phyloP scores from a whole-genome alignment of 2,888 invertebrate genomes.

The Epirrhoe alternata region DNA sequence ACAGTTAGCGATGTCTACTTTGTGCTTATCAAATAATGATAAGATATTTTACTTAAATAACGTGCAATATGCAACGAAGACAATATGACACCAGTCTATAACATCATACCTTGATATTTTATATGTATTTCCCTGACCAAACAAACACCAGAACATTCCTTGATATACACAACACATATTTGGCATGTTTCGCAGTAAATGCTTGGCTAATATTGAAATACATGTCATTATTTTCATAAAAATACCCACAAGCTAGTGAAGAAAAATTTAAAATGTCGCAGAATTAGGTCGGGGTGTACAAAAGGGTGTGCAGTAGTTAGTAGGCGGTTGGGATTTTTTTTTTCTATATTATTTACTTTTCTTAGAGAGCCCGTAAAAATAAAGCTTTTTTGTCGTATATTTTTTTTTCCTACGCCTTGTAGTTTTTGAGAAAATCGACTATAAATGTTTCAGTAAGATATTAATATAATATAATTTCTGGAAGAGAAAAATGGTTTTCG shows the following conservation, averaged over 20 bases:
- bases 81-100: background rate
- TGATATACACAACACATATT: conserved; percentile 20
- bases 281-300: no score
- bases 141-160: conserved; percentile 1
- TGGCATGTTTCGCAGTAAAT: conserved; percentile 27
- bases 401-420: no score
- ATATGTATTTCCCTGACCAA: conserved; percentile 1
- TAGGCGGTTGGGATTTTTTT: no score
- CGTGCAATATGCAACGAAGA: conserved; percentile 10
- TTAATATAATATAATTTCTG: no score
- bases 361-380: no score
- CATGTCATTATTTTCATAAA: background rate
- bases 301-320: no score
- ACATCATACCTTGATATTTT: conserved; percentile 7
- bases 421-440: no score
- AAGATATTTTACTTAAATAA: conserved; percentile 7
- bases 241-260: background rate
- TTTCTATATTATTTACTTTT: no score
- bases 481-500: no score
- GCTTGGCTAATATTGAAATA: conserved; percentile 14
- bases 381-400: no score
- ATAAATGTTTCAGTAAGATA: no score
- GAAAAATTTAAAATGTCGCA: background rate
- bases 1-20: conserved; percentile 12
- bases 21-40: background rate